Evolutionary conservation across 2,797 vertebrate species (phyloP), one percentile per base, ranked within the genome.

Genomic region (Pagetopsis macropterus): DNA sequence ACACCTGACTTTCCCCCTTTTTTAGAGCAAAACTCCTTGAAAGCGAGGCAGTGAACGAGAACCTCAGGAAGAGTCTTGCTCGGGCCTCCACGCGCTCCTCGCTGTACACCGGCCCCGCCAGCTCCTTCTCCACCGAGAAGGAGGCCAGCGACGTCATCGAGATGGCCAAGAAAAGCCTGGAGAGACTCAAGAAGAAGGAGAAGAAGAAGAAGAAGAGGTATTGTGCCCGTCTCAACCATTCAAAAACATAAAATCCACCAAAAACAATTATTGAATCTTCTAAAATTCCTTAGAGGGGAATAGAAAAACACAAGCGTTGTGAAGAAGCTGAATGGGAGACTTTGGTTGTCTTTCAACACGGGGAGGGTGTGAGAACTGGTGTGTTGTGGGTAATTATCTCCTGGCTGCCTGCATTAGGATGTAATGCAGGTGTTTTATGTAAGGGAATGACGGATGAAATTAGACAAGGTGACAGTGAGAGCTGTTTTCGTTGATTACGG

Each of bases 191-290:
- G 88, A 97, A 93, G 89, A 98, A 95, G 79, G 97, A 99, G 89
- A 97, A 90, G 87, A 98, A 95, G 92, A 99, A 99, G 93, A 99
- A 98, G 76, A 98, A 95, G 87, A 99, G 97, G 98, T 98, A 93
- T 0, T 1, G 2, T 33, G 15, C 6, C 37, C 27, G 23, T 33
- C 33, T 15, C n/a, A 21, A 31, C 14, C 17, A 3, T 4, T 15
- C 10, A 7, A n/a, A n/a, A 19, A 33, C 6, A 1, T 11, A 9
- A 19, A 19, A 17, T 33, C 21, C 13, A 16, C 40, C 44, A 33
- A 40, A 46, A 41, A 49, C 11, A 19, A 15, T 27, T 4, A 3
- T 6, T 67, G 10, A 27, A 44, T 13, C 19, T n/a, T 41, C 33
- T 14, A 19, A 23, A 13, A 69, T 76, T 31, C 59, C 67, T 37